Percentiles rank a stretch among this genome's conserved stretches.
phyloP scores from a whole-genome alignment of 2,888 invertebrate species.

The Bellardia bayeri region DNA sequence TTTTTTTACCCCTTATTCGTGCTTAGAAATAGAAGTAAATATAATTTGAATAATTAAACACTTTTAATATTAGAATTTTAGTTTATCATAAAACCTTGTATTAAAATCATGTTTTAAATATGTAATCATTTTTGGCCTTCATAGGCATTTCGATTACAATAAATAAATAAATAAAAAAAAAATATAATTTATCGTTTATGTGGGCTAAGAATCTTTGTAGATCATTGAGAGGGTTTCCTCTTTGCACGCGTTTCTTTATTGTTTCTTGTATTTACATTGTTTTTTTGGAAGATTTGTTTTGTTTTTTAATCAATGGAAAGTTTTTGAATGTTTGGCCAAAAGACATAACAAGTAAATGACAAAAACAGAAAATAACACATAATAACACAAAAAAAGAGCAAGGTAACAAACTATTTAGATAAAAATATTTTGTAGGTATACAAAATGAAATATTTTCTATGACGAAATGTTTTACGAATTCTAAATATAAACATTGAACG shows the following conservation, averaged over 20 bases:
- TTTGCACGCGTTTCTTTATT: background rate
- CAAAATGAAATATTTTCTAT: background rate
- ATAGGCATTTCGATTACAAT: no score
- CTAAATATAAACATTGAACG: slow-evolving; percentile 1
- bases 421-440: slow-evolving; percentile 11
- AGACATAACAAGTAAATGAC: background rate
- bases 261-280: background rate
- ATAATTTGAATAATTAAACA: no score
- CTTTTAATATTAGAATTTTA: no score
- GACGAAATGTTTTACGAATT: slow-evolving; percentile 11
- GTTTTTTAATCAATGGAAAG: background rate
- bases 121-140: no score
- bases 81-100: no score
- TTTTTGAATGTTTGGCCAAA: background rate
- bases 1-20: no score
- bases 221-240: background rate
- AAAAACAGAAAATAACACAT: background rate
- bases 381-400: background rate
- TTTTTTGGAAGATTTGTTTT: background rate
- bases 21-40: no score
- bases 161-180: no score
- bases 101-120: no score
- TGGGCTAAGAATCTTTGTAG: background rate
- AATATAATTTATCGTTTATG: no score
- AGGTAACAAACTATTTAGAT: slow-evolving; percentile 2